phyloP scores from a whole-genome alignment of 1,140 invertebrate species.

The Drosophila guanche region DNA sequence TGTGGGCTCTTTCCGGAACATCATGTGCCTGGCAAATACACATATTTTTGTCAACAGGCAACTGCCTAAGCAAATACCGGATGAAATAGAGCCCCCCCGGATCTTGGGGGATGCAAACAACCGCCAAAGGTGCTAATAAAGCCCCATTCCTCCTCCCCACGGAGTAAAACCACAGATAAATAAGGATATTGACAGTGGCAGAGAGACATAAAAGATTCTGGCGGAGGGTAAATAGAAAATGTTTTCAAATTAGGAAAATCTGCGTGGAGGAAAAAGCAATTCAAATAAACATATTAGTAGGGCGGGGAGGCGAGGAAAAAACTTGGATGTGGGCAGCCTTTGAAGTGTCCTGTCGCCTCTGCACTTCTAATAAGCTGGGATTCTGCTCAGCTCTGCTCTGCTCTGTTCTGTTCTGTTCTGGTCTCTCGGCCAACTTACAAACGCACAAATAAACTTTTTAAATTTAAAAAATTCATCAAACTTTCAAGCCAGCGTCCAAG shows the following conservation, averaged over 20 bases:
- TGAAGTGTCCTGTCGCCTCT: slow-evolving; percentile 30
- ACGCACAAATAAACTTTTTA: slow-evolving; percentile 81
- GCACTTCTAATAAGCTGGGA: slow-evolving; percentile 58
- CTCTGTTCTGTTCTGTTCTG: slow-evolving; percentile 9
- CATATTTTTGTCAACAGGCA: slow-evolving; percentile 26
- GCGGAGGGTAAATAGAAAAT: slow-evolving; percentile 33
- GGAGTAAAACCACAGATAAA: slow-evolving; percentile 39
- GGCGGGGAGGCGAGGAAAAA: slow-evolving; percentile 1
- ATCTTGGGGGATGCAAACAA: slow-evolving; percentile 15
- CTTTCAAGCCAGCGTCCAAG: slow-evolving; percentile 60
- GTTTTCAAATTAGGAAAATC: slow-evolving; percentile 27
- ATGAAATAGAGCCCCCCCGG: slow-evolving; percentile 4
- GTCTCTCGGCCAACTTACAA: slow-evolving; percentile 61
- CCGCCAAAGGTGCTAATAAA: slow-evolving; percentile 47
- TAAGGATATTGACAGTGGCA: slow-evolving; percentile 56
- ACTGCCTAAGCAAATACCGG: slow-evolving; percentile 34
- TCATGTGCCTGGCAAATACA: slow-evolving; percentile 19
- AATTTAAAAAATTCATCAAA: slow-evolving; percentile 82
- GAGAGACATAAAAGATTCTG: slow-evolving; percentile 47
- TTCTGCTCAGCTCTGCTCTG: slow-evolving; percentile 4
- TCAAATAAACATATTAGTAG: slow-evolving; percentile 41
- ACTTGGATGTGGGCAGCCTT: slow-evolving; percentile 23
- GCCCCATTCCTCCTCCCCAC: slow-evolving; percentile 8
- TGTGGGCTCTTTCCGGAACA: slow-evolving; percentile 1
- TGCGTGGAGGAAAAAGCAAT: slow-evolving; percentile 20